A percentile compares a stretch with the other conserved stretches of the same genome.
These are phyloP conservation scores for Calonectris borealis DNA, from an alignment of 2,113 vertebrate species.

Conservation along the genomic window DNA sequence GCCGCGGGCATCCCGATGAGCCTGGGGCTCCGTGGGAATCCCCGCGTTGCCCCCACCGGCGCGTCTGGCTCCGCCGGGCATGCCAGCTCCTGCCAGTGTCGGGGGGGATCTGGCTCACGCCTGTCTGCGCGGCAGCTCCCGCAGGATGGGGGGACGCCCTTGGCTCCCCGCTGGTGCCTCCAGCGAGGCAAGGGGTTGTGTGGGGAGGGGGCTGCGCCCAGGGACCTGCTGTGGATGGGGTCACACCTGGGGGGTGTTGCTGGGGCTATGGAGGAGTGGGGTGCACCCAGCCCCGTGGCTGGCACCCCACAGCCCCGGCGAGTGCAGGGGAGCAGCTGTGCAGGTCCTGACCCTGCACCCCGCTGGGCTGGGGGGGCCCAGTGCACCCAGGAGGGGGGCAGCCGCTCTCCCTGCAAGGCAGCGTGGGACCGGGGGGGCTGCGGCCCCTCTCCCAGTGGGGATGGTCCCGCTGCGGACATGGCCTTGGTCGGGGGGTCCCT, in stretches of 20 bases:
- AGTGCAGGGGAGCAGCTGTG: background rate
- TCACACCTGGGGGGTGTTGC: background rate
- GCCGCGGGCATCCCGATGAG: background rate
- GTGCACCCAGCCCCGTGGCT: no score
- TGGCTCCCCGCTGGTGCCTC: background rate
- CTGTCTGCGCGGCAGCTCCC: background rate
- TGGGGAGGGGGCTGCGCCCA: background rate
- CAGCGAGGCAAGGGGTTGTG: background rate
- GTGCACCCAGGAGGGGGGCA: background rate
- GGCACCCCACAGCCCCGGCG: background rate
- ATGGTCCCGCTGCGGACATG: rapidly evolving
- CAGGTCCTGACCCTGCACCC: background rate
- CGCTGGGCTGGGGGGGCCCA: rapidly evolving
- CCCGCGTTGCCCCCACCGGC: background rate
- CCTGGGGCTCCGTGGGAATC: background rate
- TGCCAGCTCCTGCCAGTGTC: background rate
- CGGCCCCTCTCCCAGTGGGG: rapidly evolving
- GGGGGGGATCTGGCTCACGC: background rate
- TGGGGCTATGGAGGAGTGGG: background rate
- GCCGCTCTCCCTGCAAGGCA: background rate
- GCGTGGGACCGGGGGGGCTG: background rate
- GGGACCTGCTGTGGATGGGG: background rate
- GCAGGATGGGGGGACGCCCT: background rate
- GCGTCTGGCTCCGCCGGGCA: background rate
- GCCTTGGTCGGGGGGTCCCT: background rate